These are phyloP conservation scores for Paratrypauchen microcephalus DNA, from an alignment of 2,797 vertebrate genomes.

Conservation along the genomic window DNA sequence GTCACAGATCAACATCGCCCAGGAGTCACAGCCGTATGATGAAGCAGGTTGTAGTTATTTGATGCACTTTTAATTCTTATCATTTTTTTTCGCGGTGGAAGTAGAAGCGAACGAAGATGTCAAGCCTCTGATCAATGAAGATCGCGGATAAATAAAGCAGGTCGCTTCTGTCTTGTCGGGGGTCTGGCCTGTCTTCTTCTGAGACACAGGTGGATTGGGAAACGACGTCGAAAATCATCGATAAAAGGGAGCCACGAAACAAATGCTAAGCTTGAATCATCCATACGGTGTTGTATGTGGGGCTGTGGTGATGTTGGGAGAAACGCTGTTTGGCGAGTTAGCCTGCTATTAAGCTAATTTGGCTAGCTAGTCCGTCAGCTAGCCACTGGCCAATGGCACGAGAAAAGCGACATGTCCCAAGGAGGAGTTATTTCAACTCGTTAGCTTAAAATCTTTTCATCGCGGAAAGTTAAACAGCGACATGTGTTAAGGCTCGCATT, in stretches of 20 bases:
- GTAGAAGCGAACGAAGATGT: constrained; percentile 5
- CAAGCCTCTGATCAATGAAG: neutral
- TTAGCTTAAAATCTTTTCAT: constrained; percentile 22
- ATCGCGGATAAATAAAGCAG: constrained; percentile 8
- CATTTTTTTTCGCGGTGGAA: neutral
- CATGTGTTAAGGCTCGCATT: neutral
- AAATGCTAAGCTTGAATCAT: neutral
- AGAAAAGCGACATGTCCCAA: constrained; percentile 56
- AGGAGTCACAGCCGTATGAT: constrained; percentile 16
- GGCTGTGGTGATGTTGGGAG: neutral
- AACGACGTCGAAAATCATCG: constrained; percentile 38
- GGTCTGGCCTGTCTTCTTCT: constrained; percentile 57
- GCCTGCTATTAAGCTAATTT: constrained; percentile 73
- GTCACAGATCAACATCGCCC: constrained; percentile 58
- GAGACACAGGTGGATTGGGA: constrained; percentile 71
- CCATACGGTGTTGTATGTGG: rapidly evolving
- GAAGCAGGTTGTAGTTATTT: constrained; percentile 11
- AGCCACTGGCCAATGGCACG: constrained; percentile 46
- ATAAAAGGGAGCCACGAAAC: constrained; percentile 7
- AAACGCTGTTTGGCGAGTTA: constrained; percentile 32
- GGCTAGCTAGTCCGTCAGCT: constrained; percentile 62
- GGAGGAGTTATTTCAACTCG: constrained; percentile 51
- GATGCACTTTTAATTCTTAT: neutral
- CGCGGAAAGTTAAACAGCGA: neutral
- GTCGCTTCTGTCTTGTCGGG: constrained; percentile 44